Percentiles rank a stretch among this genome's conserved stretches.
Conservation (phyloP, 2,113 vertebrate species). For the Pleuronectes platessa region DNA sequence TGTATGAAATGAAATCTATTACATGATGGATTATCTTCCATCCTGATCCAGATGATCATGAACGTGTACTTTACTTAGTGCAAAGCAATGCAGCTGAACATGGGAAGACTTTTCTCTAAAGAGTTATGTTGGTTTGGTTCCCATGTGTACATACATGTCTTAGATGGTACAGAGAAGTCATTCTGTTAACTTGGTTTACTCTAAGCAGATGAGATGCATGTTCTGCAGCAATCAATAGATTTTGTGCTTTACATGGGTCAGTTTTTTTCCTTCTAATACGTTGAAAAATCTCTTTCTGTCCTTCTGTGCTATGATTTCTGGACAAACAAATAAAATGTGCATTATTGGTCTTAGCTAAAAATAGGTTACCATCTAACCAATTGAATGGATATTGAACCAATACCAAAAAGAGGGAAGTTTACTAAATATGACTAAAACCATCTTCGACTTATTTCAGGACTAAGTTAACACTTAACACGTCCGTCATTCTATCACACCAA, state of each 20-base stretch:
- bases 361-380: no score
- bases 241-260: slow-evolving; percentile 15
- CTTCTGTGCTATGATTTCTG: not conserved
- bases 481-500: not conserved
- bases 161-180: slow-evolving; percentile 36
- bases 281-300: not conserved
- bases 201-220: slow-evolving; percentile 38
- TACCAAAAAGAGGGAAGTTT: no score
- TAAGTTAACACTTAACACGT: not conserved
- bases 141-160: slow-evolving; percentile 15
- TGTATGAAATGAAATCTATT: not conserved
- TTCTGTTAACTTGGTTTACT: slow-evolving; percentile 16
- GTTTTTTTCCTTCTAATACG: not conserved
- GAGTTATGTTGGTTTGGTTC: slow-evolving; percentile 6
- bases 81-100: no score
- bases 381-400: no score
- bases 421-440: no score
- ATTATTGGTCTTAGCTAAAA: no score
- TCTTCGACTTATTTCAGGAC: no score
- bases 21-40: not conserved
- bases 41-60: not conserved
- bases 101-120: not conserved
- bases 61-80: not conserved
- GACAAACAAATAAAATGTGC: not conserved
- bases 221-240: slow-evolving; percentile 36